Evolutionary conservation across 2,888 invertebrate species (phyloP).

Genomic region (Nycteola revayana): DNA sequence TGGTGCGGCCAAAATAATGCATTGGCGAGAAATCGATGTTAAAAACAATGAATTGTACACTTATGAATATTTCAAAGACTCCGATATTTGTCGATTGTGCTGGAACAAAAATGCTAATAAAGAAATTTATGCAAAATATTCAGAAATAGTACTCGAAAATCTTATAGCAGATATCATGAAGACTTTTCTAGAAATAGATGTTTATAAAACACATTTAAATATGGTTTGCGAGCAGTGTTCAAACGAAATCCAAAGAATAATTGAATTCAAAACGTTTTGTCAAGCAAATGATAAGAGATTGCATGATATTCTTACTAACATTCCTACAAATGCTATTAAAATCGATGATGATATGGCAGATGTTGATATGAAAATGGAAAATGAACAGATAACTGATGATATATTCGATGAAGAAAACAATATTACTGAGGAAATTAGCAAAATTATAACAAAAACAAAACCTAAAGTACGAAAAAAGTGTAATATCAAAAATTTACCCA

Average conservation of each 20-base stretch:
- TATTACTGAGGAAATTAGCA: constrained; percentile 7
- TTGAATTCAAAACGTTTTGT: constrained; percentile 59
- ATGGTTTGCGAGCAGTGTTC: constrained; percentile 55
- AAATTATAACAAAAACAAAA: constrained; percentile 16
- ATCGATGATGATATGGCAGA: no score
- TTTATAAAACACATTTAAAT: constrained; percentile 40
- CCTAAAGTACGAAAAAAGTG: constrained; percentile 35
- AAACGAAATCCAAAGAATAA: constrained; percentile 48
- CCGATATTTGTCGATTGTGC: constrained; percentile 62
- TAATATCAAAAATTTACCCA: constrained; percentile 39
- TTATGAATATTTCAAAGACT: constrained; percentile 58
- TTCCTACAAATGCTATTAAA: no score
- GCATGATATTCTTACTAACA: constrained; percentile 43
- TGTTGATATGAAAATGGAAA: no score
- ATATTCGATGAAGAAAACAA: constrained; percentile 14
- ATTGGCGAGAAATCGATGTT: constrained; percentile 27
- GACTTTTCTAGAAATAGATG: constrained; percentile 52
- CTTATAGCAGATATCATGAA: constrained; percentile 46
- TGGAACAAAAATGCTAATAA: constrained; percentile 50
- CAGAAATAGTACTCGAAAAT: constrained; percentile 22
- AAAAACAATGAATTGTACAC: constrained; percentile 44
- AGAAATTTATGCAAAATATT: constrained; percentile 33
- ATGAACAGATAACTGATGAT: no score
- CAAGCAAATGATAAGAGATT: constrained; percentile 47
- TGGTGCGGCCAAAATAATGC: constrained; percentile 34